A percentile compares a stretch with the other conserved stretches of the same genome.
Conservation (phyloP, 2,888 invertebrate genomes). For the Mantis religiosa region DNA sequence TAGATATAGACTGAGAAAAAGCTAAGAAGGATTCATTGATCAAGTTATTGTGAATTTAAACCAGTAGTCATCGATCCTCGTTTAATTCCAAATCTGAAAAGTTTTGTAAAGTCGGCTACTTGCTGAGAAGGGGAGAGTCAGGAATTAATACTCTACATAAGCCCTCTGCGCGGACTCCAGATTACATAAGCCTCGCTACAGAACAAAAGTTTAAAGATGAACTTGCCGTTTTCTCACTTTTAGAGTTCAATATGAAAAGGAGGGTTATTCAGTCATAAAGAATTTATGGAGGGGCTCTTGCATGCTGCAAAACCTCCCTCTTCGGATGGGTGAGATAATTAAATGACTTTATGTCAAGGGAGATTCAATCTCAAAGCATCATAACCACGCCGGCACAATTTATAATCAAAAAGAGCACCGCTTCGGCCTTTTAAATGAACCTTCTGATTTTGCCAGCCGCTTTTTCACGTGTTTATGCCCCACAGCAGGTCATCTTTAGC, state of each 20-base stretch:
- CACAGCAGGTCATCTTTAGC: no score
- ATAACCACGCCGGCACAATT: neutral
- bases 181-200: neutral
- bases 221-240: neutral
- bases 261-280: neutral
- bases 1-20: neutral
- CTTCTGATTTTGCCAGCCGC: no score
- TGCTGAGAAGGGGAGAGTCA: neutral
- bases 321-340: neutral
- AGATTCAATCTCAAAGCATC: neutral
- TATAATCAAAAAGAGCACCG: neutral
- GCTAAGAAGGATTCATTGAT: neutral
- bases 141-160: neutral
- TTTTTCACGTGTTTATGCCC: no score
- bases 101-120: constrained; percentile 8
- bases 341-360: neutral
- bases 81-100: constrained; percentile 10
- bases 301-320: neutral
- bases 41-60: constrained; percentile 5
- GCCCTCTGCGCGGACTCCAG: neutral
- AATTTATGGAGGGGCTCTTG: neutral
- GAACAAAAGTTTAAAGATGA: constrained; percentile 8
- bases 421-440: neutral
- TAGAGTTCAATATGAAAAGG: constrained; percentile 2
- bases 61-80: neutral